Evolutionary conservation across 2,113 vertebrate genomes (phyloP), one percentile per base, ranked within the genome.

Genomic region (Spheniscus mendiculus): DNA sequence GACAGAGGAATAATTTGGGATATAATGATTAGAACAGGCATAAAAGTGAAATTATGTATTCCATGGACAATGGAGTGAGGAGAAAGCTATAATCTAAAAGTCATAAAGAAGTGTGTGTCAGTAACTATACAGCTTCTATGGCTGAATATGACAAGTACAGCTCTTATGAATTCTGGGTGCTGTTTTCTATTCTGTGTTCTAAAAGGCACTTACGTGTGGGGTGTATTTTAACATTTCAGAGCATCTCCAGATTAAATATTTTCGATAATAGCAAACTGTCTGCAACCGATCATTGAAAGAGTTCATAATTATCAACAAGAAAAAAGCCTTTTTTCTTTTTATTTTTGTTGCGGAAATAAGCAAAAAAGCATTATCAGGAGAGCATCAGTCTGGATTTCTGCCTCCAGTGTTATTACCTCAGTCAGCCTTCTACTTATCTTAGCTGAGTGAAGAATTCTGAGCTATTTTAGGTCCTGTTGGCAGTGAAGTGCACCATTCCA

Each of bases 171-270:
- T 65, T 67, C 69, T 76, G 56, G 69, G 50, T 66, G 26, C 62
- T 94, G 44, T 6, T 95, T 94, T 93, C 30, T 29, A 45, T 58
- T 85, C 71, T 81, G 87, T 83, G 8, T 36, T 90, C 72, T 86
- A 89, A 93, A 95, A 85, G 80, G 42, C 58, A 91, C 36, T 91
- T 92, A 19, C 26, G 87, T 73, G 47, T 42, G 52, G 52, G 66
- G 11, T 61, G 7, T 67, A 25, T 55, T 79, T 83, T 74, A 71
- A 77, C 67, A 80, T 83, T 92, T 83, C 38, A 94, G 44, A 93
- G 12, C 36, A 59, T 55, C 62, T 90, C 61, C 69, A 92, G n/a
- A n/a, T 88, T 88, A 95, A 96, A 96, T 61, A 95, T 85, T 93
- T 95, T 55, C 93, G 83, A 94, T 82, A 94, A 94, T 20, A 14